Conservation (phyloP, 2,888 invertebrate species). For the Parnassius mnemosyne region DNA sequence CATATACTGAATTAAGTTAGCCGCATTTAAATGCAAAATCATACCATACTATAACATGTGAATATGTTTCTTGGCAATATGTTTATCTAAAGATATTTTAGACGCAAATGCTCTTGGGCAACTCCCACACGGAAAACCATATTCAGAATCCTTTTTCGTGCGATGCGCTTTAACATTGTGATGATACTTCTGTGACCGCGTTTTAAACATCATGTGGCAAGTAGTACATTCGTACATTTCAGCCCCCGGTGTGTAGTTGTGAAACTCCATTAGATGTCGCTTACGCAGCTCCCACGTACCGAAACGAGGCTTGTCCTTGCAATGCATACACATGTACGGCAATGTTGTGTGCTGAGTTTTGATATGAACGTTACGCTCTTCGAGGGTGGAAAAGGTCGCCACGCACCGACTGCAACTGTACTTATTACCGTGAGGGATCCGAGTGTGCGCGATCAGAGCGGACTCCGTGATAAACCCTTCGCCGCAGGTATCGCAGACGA, state of each 20-base stretch:
- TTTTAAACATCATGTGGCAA: conserved; percentile 72
- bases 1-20: no score
- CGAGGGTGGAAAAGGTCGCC: conserved; percentile 65
- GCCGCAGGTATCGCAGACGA: conserved; percentile 72
- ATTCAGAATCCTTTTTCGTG: conserved; percentile 68
- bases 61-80: conserved; percentile 78
- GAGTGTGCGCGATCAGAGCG: conserved; percentile 62
- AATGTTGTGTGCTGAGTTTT: conserved; percentile 67
- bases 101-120: conserved; percentile 76
- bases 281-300: conserved; percentile 70
- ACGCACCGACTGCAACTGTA: conserved; percentile 69
- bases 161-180: conserved; percentile 71
- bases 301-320: conserved; percentile 70
- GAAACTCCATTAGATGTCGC: conserved; percentile 69
- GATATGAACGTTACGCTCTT: conserved; percentile 64
- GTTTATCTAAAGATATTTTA: conserved; percentile 76
- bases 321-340: conserved; percentile 70
- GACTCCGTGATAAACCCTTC: conserved; percentile 72
- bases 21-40: no score
- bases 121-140: conserved; percentile 69
- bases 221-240: conserved; percentile 73
- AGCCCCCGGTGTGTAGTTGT: conserved; percentile 68
- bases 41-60: conserved; percentile 47
- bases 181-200: conserved; percentile 71
- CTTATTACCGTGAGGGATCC: conserved; percentile 68